phyloP scores from a whole-genome alignment of 1,140 invertebrate species.

The Leucophenga varia region DNA sequence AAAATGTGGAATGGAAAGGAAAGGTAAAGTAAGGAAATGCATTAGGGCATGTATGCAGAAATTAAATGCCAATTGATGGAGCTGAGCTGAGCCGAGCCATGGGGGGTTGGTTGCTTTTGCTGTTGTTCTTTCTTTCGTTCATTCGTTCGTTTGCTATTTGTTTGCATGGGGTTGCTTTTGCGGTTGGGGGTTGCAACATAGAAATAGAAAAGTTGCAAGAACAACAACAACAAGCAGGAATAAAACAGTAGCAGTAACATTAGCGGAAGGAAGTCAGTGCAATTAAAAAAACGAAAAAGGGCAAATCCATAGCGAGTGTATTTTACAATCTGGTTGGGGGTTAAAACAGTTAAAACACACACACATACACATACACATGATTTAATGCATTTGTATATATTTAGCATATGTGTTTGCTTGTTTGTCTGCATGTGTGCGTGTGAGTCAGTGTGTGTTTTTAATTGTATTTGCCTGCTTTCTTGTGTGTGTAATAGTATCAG shows the following conservation, averaged over 20 bases:
- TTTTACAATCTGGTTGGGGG: too few species aligned
- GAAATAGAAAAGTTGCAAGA: conserved; percentile 38
- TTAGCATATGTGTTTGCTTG: conserved; percentile 27
- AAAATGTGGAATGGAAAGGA: neutral
- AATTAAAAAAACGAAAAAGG: conserved; percentile 47
- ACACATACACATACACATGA: conserved; percentile 13
- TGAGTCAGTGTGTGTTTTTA: conserved; percentile 12
- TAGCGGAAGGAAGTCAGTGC: conserved; percentile 47
- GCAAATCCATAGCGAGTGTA: too few species aligned
- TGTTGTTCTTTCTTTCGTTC: too few species aligned
- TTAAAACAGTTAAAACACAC: conserved; percentile 36
- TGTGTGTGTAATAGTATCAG: too few species aligned
- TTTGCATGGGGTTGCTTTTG: too few species aligned
- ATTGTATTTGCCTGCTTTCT: conserved; percentile 34
- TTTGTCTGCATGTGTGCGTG: conserved; percentile 9
- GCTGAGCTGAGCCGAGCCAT: neutral
- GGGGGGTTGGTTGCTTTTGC: conserved; percentile 12
- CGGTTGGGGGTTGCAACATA: neutral
- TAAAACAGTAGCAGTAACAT: too few species aligned
- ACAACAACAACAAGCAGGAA: too few species aligned
- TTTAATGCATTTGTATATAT: too few species aligned
- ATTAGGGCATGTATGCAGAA: conserved; percentile 1
- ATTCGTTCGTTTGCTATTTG: too few species aligned
- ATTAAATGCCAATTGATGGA: too few species aligned
- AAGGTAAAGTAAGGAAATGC: neutral